A percentile compares a stretch with the other conserved stretches of the same genome.
phyloP scores from a whole-genome alignment of 53 echinoderm and acorn worm species.

The Hippasteria phrygiana region DNA sequence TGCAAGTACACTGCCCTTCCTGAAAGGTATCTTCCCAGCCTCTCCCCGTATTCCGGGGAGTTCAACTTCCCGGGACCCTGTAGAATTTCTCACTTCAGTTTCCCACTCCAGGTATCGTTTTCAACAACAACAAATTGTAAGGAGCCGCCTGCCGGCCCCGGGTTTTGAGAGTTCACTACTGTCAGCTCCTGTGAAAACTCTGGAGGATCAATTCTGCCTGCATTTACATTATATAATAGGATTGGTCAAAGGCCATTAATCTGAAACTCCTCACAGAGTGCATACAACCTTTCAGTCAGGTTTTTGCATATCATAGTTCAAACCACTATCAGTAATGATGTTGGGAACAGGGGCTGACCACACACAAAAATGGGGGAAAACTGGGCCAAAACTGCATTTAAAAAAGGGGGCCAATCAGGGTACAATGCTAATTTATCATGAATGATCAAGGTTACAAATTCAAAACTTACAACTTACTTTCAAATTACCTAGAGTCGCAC shows the following conservation, averaged over 20 bases:
- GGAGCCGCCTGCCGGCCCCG: neutral
- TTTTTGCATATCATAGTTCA: neutral
- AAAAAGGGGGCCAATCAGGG: no score
- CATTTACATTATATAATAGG: constrained; percentile 48
- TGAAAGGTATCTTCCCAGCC: neutral
- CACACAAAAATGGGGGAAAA: constrained; percentile 1
- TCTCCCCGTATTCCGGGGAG: neutral
- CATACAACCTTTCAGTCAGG: neutral
- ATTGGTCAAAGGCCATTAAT: constrained; percentile 41
- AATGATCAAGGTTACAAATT: no score
- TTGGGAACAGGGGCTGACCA: neutral
- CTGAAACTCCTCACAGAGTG: neutral
- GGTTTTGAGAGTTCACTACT: constrained; percentile 5
- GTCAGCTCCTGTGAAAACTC: neutral
- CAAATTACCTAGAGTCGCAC: no score
- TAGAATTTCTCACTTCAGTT: neutral
- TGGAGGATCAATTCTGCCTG: neutral
- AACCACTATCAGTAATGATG: neutral
- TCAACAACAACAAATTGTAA: constrained; percentile 13
- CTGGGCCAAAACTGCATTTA: no score
- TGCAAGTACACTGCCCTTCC: neutral
- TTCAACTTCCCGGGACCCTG: neutral
- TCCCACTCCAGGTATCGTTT: constrained; percentile 7
- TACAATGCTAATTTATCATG: no score
- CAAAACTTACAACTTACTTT: no score